These are phyloP conservation scores for Scaptomyza flava DNA, from an alignment of 2,888 invertebrate species.

Conservation along the genomic window DNA sequence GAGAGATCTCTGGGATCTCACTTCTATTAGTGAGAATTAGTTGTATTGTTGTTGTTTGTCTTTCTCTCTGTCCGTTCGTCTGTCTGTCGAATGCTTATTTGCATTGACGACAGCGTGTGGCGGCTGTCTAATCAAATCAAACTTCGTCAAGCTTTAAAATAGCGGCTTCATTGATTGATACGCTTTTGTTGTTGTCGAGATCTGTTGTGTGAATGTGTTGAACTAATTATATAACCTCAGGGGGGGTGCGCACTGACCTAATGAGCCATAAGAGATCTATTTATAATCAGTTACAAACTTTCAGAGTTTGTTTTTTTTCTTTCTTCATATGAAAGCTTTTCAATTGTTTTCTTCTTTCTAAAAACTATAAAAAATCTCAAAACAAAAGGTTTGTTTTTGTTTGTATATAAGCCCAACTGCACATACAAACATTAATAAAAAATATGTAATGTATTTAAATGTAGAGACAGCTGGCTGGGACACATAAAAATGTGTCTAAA, in stretches of 20 bases:
- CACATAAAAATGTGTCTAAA: slow-evolving; percentile 42
- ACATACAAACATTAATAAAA: slow-evolving; percentile 36
- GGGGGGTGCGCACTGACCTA: slow-evolving; percentile 63
- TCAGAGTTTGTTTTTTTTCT: slow-evolving; percentile 17
- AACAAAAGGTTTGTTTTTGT: slow-evolving; percentile 29
- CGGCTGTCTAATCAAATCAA: slow-evolving; percentile 75
- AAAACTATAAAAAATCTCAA: slow-evolving; percentile 17
- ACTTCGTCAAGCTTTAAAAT: slow-evolving; percentile 65
- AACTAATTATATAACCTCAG: slow-evolving; percentile 66
- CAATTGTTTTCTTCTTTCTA: slow-evolving; percentile 11
- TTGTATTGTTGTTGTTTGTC: slow-evolving; percentile 54
- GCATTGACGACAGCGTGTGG: slow-evolving; percentile 68
- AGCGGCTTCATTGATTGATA: slow-evolving; percentile 70
- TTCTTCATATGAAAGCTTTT: slow-evolving; percentile 18
- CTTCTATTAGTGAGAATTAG: slow-evolving; percentile 66
- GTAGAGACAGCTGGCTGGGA: slow-evolving; percentile 1
- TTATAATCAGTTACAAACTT: slow-evolving; percentile 37
- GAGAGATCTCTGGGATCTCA: slow-evolving; percentile 23
- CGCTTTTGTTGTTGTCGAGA: slow-evolving; percentile 26
- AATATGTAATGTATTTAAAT: slow-evolving; percentile 48
- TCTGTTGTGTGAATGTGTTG: slow-evolving; percentile 3
- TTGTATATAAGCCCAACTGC: slow-evolving; percentile 38
- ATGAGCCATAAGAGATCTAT: slow-evolving; percentile 63
- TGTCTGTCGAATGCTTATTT: slow-evolving; percentile 37
- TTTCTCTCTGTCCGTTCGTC: not conserved